A percentile compares a stretch with the other conserved stretches of the same genome.
These are phyloP conservation scores for Centroberyx gerrardi DNA, from an alignment of 2,797 vertebrate species.

Conservation along the genomic window DNA sequence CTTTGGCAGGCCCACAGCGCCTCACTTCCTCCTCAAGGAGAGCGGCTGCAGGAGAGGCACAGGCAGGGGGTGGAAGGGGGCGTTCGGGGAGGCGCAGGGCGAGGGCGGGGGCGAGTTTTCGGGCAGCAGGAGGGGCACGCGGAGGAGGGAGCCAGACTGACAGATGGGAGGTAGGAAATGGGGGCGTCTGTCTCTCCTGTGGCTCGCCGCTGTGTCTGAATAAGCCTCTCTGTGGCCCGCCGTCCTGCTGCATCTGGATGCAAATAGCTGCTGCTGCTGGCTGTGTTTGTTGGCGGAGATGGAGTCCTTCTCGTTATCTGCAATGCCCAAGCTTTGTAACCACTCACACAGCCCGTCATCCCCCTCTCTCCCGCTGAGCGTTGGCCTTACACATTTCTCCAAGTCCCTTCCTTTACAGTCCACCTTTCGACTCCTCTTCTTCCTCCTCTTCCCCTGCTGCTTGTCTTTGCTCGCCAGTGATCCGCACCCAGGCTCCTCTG, in stretches of 20 bases:
- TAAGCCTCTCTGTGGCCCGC: background rate
- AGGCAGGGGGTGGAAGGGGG: conserved; percentile 44
- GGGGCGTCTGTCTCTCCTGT: conserved; percentile 70
- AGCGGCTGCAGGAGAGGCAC: conserved; percentile 45
- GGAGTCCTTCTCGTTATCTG: conserved; percentile 16
- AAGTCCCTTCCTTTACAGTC: conserved; percentile 15
- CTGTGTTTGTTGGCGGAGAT: conserved; percentile 17
- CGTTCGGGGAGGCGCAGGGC: conserved; percentile 30
- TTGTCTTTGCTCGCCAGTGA: conserved; percentile 19
- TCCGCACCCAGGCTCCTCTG: conserved; percentile 26
- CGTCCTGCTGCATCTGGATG: conserved; percentile 12
- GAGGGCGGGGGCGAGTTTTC: conserved; percentile 75
- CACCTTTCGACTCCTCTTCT: conserved; percentile 40
- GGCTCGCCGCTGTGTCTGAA: conserved; percentile 23
- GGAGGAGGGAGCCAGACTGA: conserved; percentile 62
- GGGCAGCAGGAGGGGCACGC: conserved; percentile 67
- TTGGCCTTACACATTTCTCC: conserved; percentile 29
- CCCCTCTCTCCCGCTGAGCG: conserved; percentile 18
- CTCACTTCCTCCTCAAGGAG: conserved; percentile 37
- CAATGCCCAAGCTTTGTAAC: conserved; percentile 67
- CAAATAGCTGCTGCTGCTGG: conserved; percentile 37
- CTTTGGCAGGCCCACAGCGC: conserved; percentile 9
- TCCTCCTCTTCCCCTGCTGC: conserved; percentile 33
- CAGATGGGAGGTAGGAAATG: conserved; percentile 79
- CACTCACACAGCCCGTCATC: conserved; percentile 54